A percentile compares a stretch with the other conserved stretches of the same genome.
phyloP scores from a whole-genome alignment of 2,113 vertebrate species.

The Perognathus longimembris region DNA sequence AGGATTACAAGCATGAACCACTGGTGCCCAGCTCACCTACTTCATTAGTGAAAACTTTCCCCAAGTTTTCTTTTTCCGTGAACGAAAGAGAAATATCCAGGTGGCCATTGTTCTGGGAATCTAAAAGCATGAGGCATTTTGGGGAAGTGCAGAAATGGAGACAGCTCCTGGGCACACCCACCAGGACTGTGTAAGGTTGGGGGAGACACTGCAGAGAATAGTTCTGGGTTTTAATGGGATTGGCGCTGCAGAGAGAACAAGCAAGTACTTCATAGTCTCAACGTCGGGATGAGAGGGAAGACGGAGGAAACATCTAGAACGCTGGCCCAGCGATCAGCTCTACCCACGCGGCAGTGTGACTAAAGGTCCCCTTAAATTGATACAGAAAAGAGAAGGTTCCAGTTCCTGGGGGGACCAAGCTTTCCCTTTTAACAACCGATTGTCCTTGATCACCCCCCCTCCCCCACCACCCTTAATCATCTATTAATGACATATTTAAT shows the following conservation, averaged over 20 bases:
- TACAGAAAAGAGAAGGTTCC: neutral
- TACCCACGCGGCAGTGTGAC: neutral
- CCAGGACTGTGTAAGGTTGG: neutral
- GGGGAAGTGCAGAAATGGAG: neutral
- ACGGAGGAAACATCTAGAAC: neutral
- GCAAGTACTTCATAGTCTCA: rapidly evolving
- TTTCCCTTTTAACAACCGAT: neutral
- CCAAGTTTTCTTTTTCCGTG: neutral
- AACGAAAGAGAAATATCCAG: neutral
- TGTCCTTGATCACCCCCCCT: neutral
- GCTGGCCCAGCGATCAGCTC: neutral
- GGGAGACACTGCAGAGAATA: too few relatives aligned
- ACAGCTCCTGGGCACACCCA: neutral
- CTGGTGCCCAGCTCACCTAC: too few relatives aligned
- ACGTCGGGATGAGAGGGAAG: rapidly evolving
- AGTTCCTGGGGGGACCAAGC: neutral
- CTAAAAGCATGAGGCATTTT: neutral
- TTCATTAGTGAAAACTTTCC: neutral
- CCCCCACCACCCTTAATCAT: neutral
- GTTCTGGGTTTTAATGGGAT: neutral
- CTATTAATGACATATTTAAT: neutral
- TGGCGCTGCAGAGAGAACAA: neutral
- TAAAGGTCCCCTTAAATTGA: neutral
- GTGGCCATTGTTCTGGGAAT: neutral
- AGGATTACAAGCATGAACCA: too few relatives aligned